Percentiles rank a stretch among this genome's conserved stretches.
Evolutionary conservation across 2,888 invertebrate species (phyloP).

Genomic region (Branchipolynoe longqiensis): DNA sequence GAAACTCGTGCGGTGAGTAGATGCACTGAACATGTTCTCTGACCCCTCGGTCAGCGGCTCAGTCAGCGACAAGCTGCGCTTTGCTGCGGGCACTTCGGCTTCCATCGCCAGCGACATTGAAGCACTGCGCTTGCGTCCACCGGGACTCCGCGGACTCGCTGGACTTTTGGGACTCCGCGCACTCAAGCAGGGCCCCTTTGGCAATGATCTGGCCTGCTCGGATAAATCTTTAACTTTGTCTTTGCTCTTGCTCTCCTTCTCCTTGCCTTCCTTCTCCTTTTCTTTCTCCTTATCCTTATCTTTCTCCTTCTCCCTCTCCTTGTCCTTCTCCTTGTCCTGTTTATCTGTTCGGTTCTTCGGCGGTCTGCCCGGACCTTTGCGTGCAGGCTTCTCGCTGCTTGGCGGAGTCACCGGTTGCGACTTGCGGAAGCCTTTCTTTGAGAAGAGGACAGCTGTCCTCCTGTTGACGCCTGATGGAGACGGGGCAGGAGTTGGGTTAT

Average conservation of each 20-base stretch:
- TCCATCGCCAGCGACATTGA: slow-evolving; percentile 9
- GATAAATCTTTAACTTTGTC: slow-evolving; percentile 11
- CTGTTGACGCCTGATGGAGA: slow-evolving; percentile 86
- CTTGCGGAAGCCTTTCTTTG: slow-evolving; percentile 81
- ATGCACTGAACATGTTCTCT: slow-evolving; percentile 24
- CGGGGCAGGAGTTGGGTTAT: slow-evolving; percentile 60
- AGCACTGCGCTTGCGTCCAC: slow-evolving; percentile 46
- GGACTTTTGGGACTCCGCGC: slow-evolving; percentile 31
- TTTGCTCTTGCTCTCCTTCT: neutral
- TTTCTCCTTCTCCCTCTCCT: neutral
- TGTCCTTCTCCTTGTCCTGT: neutral
- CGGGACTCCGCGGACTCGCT: slow-evolving; percentile 42
- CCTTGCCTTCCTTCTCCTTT: neutral
- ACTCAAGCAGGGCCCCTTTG: slow-evolving; percentile 38
- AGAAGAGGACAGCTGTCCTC: slow-evolving; percentile 89
- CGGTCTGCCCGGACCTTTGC: slow-evolving; percentile 70
- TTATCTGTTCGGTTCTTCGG: slow-evolving; percentile 54
- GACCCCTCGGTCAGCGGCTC: slow-evolving; percentile 67
- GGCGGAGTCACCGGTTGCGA: slow-evolving; percentile 34
- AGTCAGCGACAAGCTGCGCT: slow-evolving; percentile 73
- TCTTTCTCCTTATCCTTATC: neutral
- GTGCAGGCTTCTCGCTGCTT: slow-evolving; percentile 61
- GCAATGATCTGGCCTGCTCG: neutral
- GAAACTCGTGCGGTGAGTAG: slow-evolving; percentile 82
- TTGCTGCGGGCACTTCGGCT: slow-evolving; percentile 67